Evolutionary conservation across 2,888 invertebrate species (phyloP), one percentile per base, ranked within the genome.

Genomic region (Hemaris fuciformis): DNA sequence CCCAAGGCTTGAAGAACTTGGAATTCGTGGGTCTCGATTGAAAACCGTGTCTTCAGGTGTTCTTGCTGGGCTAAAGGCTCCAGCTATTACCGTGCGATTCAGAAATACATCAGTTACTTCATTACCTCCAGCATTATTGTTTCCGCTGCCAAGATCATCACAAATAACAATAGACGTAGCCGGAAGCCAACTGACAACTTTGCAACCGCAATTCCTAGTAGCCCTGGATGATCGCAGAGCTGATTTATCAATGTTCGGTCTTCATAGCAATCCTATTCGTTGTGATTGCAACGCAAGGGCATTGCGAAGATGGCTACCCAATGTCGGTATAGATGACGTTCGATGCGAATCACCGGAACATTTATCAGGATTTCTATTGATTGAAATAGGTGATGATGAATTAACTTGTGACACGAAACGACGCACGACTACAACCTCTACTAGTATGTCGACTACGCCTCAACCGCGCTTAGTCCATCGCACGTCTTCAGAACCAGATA

Each of bases 271-370:
- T 84, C 97, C 98, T 0, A 95, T 98, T 56, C 93, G 94, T 63
- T 98, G 98, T 79, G 97, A 98, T 80, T 98, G 98, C 79, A 95
- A 96, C 74, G 95, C 96, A 0, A 92, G 96, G 69, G 96, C 97
- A 1, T 88, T 98, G 31, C 94, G 97, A 68, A 93, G 96, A 62
- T 98, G 97, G 97, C 83, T 97, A 61, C 95, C 95, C 38, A 93
- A 87, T 63, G 93, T 94, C 1, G 94, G 94, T 48, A 93, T 95
- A 90, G 91, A 93, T 20, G 93, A 93, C 61, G 91, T 96, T 0
- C 84, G 87, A 38, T 98, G 98, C 76, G 88, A 93, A 1, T 93
- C 94, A 0, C 98, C 98, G 0, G 93, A 94, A n/a, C 93, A 94
- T 76, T 89, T 98, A 27, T 88, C 93, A 25, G 96, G 95, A 20